Base-by-base conservation (phyloP, 2,113 vertebrate genomes). In the Hymenochirus boettgeri region DNA sequence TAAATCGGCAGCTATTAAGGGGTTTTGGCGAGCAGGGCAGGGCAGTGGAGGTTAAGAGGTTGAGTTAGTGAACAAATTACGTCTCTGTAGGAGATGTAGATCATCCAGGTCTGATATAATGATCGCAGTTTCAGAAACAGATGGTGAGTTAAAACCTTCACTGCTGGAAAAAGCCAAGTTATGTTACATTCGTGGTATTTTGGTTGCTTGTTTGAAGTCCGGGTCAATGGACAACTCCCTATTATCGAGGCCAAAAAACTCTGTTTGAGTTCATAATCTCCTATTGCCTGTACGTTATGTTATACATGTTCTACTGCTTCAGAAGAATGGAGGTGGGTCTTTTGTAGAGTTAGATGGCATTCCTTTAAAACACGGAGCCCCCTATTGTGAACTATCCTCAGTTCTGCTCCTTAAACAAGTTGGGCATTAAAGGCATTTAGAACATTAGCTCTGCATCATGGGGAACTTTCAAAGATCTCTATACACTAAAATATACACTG, bases 1-100 rank as follows among this genome's bases (percentile, higher is more conserved):
- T n/a, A n/a, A n/a, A n/a, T n/a, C n/a, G n/a, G n/a, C n/a, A n/a
- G n/a, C n/a, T n/a, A n/a, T n/a, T n/a, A n/a, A n/a, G n/a, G n/a
- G n/a, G n/a, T 66, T 26, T 26, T 7, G 57, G 1, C n/a, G 70
- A 48, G 1, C 39, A 61, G 17, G 2, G 55, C 71, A n/a, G 10
- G 37, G 60, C 18, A 11, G 65, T 57, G 73, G 33, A 13, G 71
- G 69, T 76, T 79, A 73, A 75, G 78, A 76, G 76, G 70, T 78
- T 80, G 65, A 77, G 79, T 66, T 74, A 77, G 75, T 1, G 73
- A 78, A 82, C 80, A 82, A 82, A 82, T 82, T 80, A 77, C 79
- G 72, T 79, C 80, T 77, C 80, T 52, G 70, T 77, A 78, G 80
- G 80, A 72, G 79, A 13, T 52, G 75, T 82, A 46, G 75, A 73